These are phyloP conservation scores for Cerceris rybyensis DNA, from an alignment of 2,888 invertebrate species.

Conservation along the genomic window DNA sequence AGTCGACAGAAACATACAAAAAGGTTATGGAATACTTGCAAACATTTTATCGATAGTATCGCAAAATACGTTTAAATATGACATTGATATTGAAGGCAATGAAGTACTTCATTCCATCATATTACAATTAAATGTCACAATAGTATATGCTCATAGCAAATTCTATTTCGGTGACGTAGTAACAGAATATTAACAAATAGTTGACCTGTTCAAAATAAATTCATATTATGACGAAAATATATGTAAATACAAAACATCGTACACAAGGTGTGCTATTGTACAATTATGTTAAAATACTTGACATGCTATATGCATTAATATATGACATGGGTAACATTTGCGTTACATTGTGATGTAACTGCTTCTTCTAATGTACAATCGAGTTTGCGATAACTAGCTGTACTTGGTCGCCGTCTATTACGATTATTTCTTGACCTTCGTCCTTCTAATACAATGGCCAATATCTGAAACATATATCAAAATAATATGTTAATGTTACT, in stretches of 20 bases:
- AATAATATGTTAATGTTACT: not conserved
- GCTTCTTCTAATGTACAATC: slow-evolving; percentile 88
- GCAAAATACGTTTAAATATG: no score
- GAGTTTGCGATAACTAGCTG: slow-evolving; percentile 86
- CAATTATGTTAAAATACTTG: slow-evolving; percentile 53
- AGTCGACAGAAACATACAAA: not conserved
- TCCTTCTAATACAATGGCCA: slow-evolving; percentile 86
- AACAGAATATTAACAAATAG: slow-evolving; percentile 23
- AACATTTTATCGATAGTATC: no score
- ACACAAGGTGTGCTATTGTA: slow-evolving; percentile 62
- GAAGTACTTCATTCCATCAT: not conserved
- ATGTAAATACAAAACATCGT: slow-evolving; percentile 63
- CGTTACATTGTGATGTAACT: slow-evolving; percentile 84
- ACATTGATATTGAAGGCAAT: no score
- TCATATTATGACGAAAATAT: slow-evolving; percentile 41
- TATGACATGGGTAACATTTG: slow-evolving; percentile 84
- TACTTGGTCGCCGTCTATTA: slow-evolving; percentile 84
- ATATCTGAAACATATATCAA: slow-evolving; percentile 82
- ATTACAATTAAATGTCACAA: not conserved
- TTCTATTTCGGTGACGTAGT: not conserved
- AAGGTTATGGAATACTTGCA: not conserved
- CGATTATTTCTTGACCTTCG: slow-evolving; percentile 81
- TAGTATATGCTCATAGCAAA: not conserved
- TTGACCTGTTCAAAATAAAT: slow-evolving; percentile 38
- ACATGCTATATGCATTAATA: slow-evolving; percentile 79